phyloP scores from a whole-genome alignment of 2,888 invertebrate species.

The Synanthedon formicaeformis region DNA sequence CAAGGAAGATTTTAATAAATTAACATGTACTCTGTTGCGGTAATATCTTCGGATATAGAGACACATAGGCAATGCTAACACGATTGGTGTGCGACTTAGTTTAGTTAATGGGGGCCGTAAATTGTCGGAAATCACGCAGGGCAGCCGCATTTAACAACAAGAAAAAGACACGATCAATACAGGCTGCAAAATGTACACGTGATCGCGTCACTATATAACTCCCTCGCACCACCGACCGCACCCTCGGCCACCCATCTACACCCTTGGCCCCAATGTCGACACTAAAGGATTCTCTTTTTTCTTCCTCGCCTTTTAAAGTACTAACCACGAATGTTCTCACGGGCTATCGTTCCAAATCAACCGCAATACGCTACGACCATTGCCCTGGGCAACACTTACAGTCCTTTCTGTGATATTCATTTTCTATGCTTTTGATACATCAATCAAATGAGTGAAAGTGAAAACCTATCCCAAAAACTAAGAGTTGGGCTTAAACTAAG shows the following conservation, averaged over 20 bases:
- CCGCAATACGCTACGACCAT: not conserved
- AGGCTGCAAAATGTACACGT: conserved; percentile 69
- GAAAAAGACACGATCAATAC: conserved; percentile 64
- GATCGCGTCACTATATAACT: conserved; percentile 68
- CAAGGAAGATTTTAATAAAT: too few relatives aligned
- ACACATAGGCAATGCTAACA: not conserved
- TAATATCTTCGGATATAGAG: too few relatives aligned
- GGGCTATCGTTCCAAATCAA: conserved; percentile 1
- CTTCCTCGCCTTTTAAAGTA: conserved; percentile 15
- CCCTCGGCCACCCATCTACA: conserved; percentile 54
- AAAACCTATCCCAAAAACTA: too few relatives aligned
- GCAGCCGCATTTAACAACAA: conserved; percentile 38
- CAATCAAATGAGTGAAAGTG: too few relatives aligned
- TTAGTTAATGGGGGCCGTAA: not conserved
- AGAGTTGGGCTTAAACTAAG: too few relatives aligned
- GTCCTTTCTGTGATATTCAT: too few relatives aligned
- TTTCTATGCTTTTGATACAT: too few relatives aligned
- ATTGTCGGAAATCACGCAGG: conserved; percentile 30
- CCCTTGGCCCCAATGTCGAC: conserved; percentile 45
- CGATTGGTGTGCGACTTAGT: not conserved
- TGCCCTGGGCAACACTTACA: too few relatives aligned
- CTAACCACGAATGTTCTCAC: conserved; percentile 7
- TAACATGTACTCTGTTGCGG: too few relatives aligned
- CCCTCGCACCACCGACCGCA: conserved; percentile 53
- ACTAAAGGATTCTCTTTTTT: conserved; percentile 46